Evolutionary conservation across 2,888 invertebrate species (phyloP).

Genomic region (Baronia brevicornis): DNA sequence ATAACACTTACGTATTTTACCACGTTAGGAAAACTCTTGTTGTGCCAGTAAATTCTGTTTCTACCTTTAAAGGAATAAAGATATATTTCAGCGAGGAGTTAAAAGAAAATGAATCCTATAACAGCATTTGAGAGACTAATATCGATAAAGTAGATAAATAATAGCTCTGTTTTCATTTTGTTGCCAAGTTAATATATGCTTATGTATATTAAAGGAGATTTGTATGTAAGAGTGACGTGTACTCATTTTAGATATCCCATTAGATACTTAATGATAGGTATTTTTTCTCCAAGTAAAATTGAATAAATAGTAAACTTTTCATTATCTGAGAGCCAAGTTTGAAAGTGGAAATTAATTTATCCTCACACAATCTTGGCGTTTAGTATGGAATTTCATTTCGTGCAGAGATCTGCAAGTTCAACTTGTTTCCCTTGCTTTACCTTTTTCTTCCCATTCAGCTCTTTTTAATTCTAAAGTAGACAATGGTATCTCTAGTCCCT

Average conservation of each 20-base stretch:
- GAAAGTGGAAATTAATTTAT: too few species aligned
- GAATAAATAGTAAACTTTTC: too few species aligned
- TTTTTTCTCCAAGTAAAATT: too few species aligned
- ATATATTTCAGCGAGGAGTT: conserved; percentile 63
- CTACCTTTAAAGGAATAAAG: conserved; percentile 70
- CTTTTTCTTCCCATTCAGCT: too few species aligned
- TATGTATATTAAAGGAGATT: conserved; percentile 31
- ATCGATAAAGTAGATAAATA: conserved; percentile 18
- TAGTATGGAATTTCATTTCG: too few species aligned
- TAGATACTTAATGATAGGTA: conserved; percentile 6
- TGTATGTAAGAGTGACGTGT: conserved; percentile 44
- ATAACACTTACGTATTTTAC: conserved; percentile 23
- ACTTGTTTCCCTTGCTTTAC: too few species aligned
- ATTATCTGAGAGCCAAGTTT: too few species aligned
- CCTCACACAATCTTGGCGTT: too few species aligned
- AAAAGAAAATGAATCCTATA: conserved; percentile 62
- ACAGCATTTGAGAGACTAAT: conserved; percentile 43
- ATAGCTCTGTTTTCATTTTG: conserved; percentile 40
- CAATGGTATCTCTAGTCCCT: too few species aligned
- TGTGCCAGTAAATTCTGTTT: conserved; percentile 69
- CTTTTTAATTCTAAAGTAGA: too few species aligned
- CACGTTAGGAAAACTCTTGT: conserved; percentile 35
- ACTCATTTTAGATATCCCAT: conserved; percentile 22
- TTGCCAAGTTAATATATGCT: conserved; percentile 37
- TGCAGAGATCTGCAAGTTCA: too few species aligned